Percentiles rank a stretch among this genome's conserved stretches.
Conservation (phyloP, 2,113 vertebrate genomes). For the Quiscalus mexicanus region DNA sequence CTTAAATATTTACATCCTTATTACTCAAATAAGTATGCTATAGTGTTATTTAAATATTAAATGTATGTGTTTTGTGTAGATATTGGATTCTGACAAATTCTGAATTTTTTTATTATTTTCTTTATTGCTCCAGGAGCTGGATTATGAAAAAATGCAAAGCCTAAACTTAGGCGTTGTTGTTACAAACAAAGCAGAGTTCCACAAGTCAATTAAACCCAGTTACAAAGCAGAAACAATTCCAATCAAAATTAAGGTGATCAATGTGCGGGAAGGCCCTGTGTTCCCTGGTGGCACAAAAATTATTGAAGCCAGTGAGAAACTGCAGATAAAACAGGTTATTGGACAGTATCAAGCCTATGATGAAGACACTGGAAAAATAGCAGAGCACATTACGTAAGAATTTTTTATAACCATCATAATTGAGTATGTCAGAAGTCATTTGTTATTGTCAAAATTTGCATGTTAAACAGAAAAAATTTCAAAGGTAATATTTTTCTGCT, state of each 20-base stretch:
- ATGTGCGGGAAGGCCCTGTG: conserved; percentile 73
- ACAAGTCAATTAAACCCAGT: conserved; percentile 70
- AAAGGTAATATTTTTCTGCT: not conserved
- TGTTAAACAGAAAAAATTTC: not conserved
- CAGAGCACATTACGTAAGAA: conserved; percentile 68
- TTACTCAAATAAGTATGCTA: not conserved
- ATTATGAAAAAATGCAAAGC: conserved; percentile 75
- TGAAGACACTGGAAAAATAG: conserved; percentile 70
- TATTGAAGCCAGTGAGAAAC: conserved; percentile 54
- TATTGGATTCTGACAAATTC: not conserved
- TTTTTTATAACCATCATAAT: not conserved
- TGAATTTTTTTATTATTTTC: not conserved
- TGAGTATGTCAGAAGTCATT: not conserved
- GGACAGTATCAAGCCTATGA: conserved; percentile 77
- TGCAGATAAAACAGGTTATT: conserved; percentile 42
- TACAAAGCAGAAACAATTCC: conserved; percentile 66
- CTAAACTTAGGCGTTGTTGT: conserved; percentile 72
- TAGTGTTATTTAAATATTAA: not conserved
- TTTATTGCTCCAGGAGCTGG: conserved; percentile 63
- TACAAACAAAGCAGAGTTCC: conserved; percentile 81
- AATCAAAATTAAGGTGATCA: conserved; percentile 75
- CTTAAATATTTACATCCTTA: not conserved
- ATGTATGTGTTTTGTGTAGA: not conserved
- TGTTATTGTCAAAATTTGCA: not conserved
- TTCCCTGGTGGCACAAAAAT: conserved; percentile 66